These are phyloP conservation scores for Trichomalopsis sarcophagae DNA, from an alignment of 1,140 invertebrate genomes.

Conservation along the genomic window DNA sequence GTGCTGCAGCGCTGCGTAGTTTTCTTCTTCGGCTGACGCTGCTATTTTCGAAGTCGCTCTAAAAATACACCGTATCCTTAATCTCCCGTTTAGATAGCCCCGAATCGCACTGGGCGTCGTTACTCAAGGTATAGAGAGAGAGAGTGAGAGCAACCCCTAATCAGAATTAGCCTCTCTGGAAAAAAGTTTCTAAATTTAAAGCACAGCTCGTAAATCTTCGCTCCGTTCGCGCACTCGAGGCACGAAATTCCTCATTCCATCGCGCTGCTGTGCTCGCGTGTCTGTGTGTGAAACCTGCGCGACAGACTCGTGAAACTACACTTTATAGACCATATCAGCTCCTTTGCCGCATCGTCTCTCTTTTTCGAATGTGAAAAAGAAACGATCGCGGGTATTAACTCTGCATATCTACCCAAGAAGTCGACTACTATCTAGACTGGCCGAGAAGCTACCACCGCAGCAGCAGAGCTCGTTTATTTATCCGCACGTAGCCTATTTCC, in stretches of 20 bases:
- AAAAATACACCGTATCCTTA: too few relatives aligned
- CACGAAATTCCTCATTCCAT: not conserved
- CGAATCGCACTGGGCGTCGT: too few relatives aligned
- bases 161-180: too few relatives aligned
- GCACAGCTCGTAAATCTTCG: not conserved
- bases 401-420: not conserved
- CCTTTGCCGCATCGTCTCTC: not conserved
- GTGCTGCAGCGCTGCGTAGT: too few relatives aligned
- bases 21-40: too few relatives aligned
- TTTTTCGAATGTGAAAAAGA: not conserved
- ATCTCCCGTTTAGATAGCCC: too few relatives aligned
- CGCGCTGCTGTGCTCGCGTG: too few relatives aligned
- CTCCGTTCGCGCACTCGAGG: not conserved
- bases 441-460: not conserved
- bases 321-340: not conserved
- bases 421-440: not conserved
- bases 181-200: constrained; percentile 19
- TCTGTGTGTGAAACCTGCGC: not conserved
- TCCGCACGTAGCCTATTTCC: constrained; percentile 39
- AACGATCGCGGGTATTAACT: not conserved
- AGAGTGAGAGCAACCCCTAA: too few relatives aligned
- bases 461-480: constrained; percentile 32
- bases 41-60: too few relatives aligned
- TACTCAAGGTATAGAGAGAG: too few relatives aligned
- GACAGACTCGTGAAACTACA: not conserved